phyloP scores from a whole-genome alignment of 2,113 vertebrate species.

The Chitala chitala region DNA sequence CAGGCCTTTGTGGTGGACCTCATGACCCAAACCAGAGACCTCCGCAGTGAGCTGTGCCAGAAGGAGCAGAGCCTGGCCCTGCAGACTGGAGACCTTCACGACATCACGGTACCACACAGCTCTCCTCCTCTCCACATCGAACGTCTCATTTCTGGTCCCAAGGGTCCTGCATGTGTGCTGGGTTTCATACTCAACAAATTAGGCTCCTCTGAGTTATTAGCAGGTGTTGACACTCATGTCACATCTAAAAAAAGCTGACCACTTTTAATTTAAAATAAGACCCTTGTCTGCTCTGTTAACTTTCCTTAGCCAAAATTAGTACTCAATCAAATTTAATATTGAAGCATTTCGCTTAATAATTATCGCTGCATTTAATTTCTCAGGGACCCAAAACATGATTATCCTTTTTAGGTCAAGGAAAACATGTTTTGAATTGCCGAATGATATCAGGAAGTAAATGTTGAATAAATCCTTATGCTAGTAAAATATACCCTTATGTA shows the following conservation, averaged over 20 bases:
- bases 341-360: no score
- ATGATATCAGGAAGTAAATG: no score
- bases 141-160: neutral
- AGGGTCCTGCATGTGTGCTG: neutral
- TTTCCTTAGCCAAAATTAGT: neutral
- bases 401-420: no score
- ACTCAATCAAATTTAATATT: neutral
- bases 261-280: no score
- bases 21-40: constrained; percentile 81
- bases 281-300: neutral
- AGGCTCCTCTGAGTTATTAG: neutral
- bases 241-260: neutral
- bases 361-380: no score
- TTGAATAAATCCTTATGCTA: no score
- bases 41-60: constrained; percentile 69
- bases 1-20: constrained; percentile 80
- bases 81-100: constrained; percentile 72
- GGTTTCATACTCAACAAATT: neutral
- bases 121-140: neutral
- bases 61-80: constrained; percentile 70
- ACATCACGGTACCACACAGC: constrained; percentile 68
- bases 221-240: neutral
- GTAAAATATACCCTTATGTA: no score
- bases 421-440: no score
- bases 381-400: no score